A percentile compares a stretch with the other conserved stretches of the same genome.
phyloP scores from a whole-genome alignment of 2,797 vertebrate genomes.

The Rhinophrynus dorsalis region DNA sequence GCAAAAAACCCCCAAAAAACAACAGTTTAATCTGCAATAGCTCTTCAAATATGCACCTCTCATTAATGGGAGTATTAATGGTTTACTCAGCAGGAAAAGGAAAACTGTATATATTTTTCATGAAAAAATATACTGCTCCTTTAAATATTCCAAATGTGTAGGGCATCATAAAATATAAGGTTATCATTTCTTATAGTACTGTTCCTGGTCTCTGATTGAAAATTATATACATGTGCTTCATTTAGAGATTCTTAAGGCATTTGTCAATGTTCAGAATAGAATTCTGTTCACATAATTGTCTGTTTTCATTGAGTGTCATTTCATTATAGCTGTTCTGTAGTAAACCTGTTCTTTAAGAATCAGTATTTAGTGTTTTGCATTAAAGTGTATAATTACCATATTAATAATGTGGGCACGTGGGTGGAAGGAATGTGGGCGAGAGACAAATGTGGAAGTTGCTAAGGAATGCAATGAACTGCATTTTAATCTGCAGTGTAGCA shows the following conservation, averaged over 20 bases:
- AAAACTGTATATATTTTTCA: no score
- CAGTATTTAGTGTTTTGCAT: conserved; percentile 24
- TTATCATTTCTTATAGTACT: conserved; percentile 4
- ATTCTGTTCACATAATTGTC: not conserved
- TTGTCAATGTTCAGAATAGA: conserved; percentile 21
- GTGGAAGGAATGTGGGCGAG: conserved; percentile 35
- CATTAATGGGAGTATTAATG: no score
- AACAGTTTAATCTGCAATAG: no score
- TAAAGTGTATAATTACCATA: conserved; percentile 30
- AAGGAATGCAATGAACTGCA: conserved; percentile 26
- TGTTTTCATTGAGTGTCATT: conserved; percentile 33
- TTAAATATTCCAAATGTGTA: no score
- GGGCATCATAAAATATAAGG: not conserved
- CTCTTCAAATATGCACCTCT: no score
- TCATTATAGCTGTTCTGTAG: conserved; percentile 28
- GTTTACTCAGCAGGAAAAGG: no score
- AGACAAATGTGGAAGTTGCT: conserved; percentile 46
- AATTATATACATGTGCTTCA: not conserved
- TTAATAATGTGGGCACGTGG: conserved; percentile 22
- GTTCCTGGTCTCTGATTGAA: conserved; percentile 1
- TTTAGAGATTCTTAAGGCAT: not conserved
- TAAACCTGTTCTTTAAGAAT: conserved; percentile 33
- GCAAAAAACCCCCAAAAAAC: no score
- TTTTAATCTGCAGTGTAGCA: conserved; percentile 23
- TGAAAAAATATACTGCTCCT: no score